Evolutionary conservation across 2,888 invertebrate species (phyloP).

Genomic region (Apotomis betuletana): DNA sequence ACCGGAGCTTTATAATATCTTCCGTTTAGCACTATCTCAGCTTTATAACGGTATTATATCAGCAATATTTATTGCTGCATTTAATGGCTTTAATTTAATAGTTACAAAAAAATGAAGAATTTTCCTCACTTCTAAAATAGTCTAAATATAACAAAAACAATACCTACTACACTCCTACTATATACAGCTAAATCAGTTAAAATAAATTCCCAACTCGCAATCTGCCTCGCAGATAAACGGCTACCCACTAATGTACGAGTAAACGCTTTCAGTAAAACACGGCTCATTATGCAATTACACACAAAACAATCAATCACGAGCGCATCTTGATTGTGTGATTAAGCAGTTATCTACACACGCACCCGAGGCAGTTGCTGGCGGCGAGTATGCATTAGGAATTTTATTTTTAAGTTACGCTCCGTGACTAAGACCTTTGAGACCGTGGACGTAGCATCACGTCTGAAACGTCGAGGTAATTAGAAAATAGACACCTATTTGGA

Average conservation of each 20-base stretch:
- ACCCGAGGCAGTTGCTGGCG: slow-evolving; percentile 41
- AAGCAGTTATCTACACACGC: slow-evolving; percentile 59
- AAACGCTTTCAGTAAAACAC: slow-evolving; percentile 52
- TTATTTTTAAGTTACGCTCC: not conserved
- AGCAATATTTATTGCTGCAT: too few relatives aligned
- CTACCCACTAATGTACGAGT: slow-evolving; percentile 21
- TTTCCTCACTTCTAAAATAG: too few relatives aligned
- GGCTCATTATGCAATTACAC: slow-evolving; percentile 53
- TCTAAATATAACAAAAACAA: not conserved
- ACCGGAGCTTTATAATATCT: not conserved
- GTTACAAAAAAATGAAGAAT: too few relatives aligned
- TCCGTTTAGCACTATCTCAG: too few relatives aligned
- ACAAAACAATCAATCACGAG: slow-evolving; percentile 52
- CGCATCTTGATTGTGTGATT: slow-evolving; percentile 73
- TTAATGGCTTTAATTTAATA: too few relatives aligned
- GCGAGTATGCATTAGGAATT: slow-evolving; percentile 15
- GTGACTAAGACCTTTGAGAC: too few relatives aligned
- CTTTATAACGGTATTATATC: too few relatives aligned
- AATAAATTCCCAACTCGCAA: slow-evolving; percentile 8
- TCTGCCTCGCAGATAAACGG: slow-evolving; percentile 18
- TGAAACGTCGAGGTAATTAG: too few relatives aligned
- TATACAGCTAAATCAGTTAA: not conserved
- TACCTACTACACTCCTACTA: not conserved
- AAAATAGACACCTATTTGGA: too few relatives aligned
- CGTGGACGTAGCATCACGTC: too few relatives aligned